Evolutionary conservation across 2,797 vertebrate species (phyloP), one percentile per base, ranked within the genome.

Genomic region (Anguilla obscura): DNA sequence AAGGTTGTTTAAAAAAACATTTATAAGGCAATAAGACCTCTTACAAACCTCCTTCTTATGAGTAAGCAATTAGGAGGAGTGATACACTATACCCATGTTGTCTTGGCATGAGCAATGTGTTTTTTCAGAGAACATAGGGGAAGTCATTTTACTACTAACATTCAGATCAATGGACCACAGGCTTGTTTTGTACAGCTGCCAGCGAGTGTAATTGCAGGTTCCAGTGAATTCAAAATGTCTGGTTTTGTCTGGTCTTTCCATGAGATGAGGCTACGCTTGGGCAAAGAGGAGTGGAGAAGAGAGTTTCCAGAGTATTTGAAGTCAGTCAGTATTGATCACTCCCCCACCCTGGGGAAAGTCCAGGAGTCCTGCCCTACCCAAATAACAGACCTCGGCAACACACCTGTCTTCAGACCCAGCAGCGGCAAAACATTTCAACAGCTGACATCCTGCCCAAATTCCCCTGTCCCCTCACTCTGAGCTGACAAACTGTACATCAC

Each of bases 161-260:
- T 69, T 86, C 18, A 7, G 84, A 88, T 86, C 87, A 88, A 88
- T 86, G 71, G 27, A 88, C n/a, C n/a, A 24, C 18, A 40, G 24
- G 24, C 58, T 30, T 79, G 33, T 82, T 48, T 86, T 82, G 36
- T 88, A n/a, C 50, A 48, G 71, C 58, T 66, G 83, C 50, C 83
- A 86, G 87, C n/a, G 60, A 71, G 63, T 91, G 91, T 95, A 95
- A 96, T 95, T 96, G 94, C 90, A 95, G 92, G 93, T 93, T 92
- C 88, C 89, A 87, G 63, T 48, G 90, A 90, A 93, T 93, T 94
- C 94, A 95, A 94, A 95, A 93, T 91, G 88, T 86, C 88, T 89
- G 48, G 94, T 95, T 95, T 95, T 92, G 95, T 95, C 91, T 91
- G 88, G 87, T 89, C 90, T 92, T 95, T 95, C 93, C 94, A 95